Evolutionary conservation across 2,113 vertebrate genomes (phyloP).

Genomic region (Vidua chalybeata): DNA sequence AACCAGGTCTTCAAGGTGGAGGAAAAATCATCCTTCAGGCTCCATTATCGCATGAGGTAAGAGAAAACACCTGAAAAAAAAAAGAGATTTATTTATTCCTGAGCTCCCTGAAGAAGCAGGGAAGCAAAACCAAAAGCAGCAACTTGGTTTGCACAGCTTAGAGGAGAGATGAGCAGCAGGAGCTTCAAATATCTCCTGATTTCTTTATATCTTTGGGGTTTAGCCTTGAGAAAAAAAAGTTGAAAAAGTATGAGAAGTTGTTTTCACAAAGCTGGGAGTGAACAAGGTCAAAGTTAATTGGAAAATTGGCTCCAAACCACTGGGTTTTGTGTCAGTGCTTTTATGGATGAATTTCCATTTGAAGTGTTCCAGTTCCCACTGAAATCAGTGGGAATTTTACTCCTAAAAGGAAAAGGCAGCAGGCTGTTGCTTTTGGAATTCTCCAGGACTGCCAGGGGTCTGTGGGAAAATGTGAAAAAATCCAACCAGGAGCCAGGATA

Average conservation of each 20-base stretch:
- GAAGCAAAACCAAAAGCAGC: neutral
- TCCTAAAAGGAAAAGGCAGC: neutral
- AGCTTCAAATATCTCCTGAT: neutral
- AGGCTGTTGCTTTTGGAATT: neutral
- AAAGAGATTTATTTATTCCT: neutral
- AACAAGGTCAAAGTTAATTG: neutral
- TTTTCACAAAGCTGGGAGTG: neutral
- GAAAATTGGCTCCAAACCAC: neutral
- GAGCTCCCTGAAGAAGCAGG: neutral
- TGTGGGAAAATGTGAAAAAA: neutral
- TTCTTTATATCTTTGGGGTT: neutral
- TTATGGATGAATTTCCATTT: neutral
- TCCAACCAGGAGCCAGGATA: neutral
- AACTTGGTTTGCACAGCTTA: neutral
- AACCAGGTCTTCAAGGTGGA: slow-evolving; percentile 87
- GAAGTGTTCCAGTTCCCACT: neutral
- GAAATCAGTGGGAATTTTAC: neutral
- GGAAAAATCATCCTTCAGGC: slow-evolving; percentile 79
- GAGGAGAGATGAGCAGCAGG: neutral
- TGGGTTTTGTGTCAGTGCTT: neutral
- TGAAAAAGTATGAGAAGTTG: neutral
- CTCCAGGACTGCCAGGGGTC: neutral
- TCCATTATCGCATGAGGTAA: slow-evolving; percentile 97
- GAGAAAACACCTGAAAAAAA: neutral
- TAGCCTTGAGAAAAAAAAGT: neutral